Evolutionary conservation across 2,888 invertebrate species (phyloP), one percentile per base, ranked within the genome.

Genomic region (Capitulum mitella): DNA sequence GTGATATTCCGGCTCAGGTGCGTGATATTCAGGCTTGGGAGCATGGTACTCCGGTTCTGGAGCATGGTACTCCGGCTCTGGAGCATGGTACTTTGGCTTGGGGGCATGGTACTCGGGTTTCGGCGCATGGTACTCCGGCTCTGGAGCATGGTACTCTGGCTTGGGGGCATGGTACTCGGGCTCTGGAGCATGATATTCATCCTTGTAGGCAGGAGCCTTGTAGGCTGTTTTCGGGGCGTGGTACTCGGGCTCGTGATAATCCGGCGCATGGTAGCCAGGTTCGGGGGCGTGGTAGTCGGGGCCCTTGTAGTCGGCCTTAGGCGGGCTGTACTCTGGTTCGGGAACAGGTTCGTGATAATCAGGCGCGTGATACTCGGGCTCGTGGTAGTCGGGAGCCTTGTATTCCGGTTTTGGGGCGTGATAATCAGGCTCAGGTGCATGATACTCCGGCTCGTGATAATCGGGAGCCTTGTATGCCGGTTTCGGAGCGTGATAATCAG

Each of bases 21-120:
- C 80, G 46, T 80, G 78, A 29, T 80, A 80, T 3, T 22, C 78
- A 26, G 79, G 37, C 0, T 34, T 54, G 1, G 80, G 80, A 2
- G 79, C 77, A 3, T 77, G n/a, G 46, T 80, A 80, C 26, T 19
- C 43, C 3, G 77, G 6, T 16, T 40, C 75, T 26, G 79, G 79
- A 1, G 77, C 77, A 10, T 77, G 54, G 22, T 76, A 78, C 37
- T 37, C 70, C 0, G 48, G 78, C 3, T 48, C 58, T 1, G 77
- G 75, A 8, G 58, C 48, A 3, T 79, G 58, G 32, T 79, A 79
- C 1, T 10, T 19, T 8, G 76, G 40, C 51, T 78, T 54, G 5
- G 78, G 46, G 6, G 46, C 46, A n/a, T 51, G 58, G 77, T 77
- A 77, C 12, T 34, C 58, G n/a, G 77, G 37, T 12, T 34, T 26